phyloP scores from a whole-genome alignment of 2,113 vertebrate genomes.

The Synchiropus splendidus region DNA sequence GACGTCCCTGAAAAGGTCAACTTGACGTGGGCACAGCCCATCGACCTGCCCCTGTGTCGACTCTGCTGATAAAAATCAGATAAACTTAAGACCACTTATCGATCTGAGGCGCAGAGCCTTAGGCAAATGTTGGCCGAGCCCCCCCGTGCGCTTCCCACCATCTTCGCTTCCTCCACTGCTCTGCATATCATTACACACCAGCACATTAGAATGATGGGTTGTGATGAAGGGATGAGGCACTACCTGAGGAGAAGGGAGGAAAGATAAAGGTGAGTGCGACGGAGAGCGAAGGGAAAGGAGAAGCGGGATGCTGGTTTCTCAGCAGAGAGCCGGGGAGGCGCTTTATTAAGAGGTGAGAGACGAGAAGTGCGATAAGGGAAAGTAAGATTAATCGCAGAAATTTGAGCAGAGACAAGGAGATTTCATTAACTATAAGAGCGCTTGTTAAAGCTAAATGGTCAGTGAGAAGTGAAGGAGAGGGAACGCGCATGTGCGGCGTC shows the following conservation, averaged over 20 bases:
- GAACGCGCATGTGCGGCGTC: too few relatives aligned
- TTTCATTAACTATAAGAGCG: constrained; percentile 61
- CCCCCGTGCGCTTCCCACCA: constrained; percentile 15
- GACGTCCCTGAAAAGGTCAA: constrained; percentile 99
- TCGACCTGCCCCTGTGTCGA: constrained; percentile 96
- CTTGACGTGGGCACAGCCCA: constrained; percentile 98
- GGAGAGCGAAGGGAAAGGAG: neutral
- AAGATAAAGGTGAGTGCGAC: constrained; percentile 3
- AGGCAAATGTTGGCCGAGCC: constrained; percentile 65
- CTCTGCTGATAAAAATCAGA: constrained; percentile 98
- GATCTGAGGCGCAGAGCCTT: constrained; percentile 61
- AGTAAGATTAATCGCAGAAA: constrained; percentile 60
- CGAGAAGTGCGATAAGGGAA: constrained; percentile 46
- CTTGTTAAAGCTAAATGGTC: constrained; percentile 63
- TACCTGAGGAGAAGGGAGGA: neutral
- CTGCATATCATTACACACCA: constrained; percentile 55
- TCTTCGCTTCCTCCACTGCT: constrained; percentile 18
- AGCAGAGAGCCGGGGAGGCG: constrained; percentile 12
- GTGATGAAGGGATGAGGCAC: neutral
- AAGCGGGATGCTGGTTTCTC: constrained; percentile 23
- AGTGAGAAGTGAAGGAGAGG: constrained; percentile 1
- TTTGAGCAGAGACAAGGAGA: constrained; percentile 59
- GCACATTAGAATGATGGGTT: constrained; percentile 35
- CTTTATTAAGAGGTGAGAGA: constrained; percentile 51
- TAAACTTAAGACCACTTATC: constrained; percentile 94